Base-by-base conservation (phyloP, 1,140 invertebrate species). In the Glossosoma conforme region DNA sequence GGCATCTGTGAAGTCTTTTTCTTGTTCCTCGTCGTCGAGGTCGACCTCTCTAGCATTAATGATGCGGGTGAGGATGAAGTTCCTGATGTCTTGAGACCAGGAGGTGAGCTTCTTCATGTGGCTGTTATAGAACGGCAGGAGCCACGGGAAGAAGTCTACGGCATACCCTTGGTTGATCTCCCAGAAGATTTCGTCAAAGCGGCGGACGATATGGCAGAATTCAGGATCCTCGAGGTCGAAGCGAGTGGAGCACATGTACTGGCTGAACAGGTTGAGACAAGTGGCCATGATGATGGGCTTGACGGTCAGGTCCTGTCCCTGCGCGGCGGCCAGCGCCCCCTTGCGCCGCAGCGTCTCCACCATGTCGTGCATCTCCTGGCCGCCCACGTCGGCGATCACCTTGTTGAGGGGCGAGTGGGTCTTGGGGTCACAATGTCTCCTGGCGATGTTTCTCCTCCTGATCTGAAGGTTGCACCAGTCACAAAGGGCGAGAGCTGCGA, bases 151-250 rank as follows among this genome's bases (percentile, higher is more conserved):
- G 64, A 94, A 92, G 62, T 95, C 92, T 0, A 90, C 80, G 0
- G 87, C 81, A 62, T 90, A 92, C 0, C 90, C 90, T 64, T 90
- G 85, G 63, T 93, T 93, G 36, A 94, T 87, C 63, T 93, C 90
- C 77, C 83, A 89, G 70, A 95, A 95, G 2, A 95, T 86, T 43
- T 84, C 79, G 60, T 93, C 90, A 61, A 92, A 94, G 56, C 81
- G 81, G 15, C 75, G 61, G 0, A 90, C 79, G 49, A 89, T 77
- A 44, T 79, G 72, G 8, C 66, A 62, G 66, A 90, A 93, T 2
- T 77, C 76, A 0, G 52, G 9, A 58, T 93, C 81, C 4, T 80
- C 73, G 17, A 79, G 74, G 2, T 81, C 76, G 60, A 91, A 92
- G 2, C 84, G 72, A 1, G 76, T 77, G 37, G 83, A 85, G 69